Conservation (phyloP, 2,113 vertebrate species). For the Trogon melanurus region DNA sequence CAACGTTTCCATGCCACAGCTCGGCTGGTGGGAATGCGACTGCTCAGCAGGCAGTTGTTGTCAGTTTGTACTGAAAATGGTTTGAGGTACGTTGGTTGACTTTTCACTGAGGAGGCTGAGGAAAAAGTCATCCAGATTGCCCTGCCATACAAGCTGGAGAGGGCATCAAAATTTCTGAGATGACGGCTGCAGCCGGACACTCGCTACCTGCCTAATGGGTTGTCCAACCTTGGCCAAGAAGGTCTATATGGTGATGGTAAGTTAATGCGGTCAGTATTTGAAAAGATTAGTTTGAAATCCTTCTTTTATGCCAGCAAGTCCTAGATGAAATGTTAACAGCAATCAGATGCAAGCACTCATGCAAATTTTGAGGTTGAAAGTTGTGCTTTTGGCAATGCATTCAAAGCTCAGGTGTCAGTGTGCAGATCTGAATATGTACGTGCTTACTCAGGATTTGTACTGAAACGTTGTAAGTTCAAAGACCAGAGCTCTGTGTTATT, state of each 20-base stretch:
- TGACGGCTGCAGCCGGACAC: background rate
- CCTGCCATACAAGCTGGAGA: background rate
- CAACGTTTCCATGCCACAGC: accelerated
- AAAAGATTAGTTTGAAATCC: background rate
- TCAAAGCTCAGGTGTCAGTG: background rate
- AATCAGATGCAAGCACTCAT: background rate
- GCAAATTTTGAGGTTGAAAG: background rate
- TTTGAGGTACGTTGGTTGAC: background rate
- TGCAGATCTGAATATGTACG: background rate
- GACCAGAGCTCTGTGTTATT: background rate
- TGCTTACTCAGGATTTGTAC: background rate
- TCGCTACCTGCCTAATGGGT: background rate
- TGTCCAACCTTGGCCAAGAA: background rate
- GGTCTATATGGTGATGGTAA: accelerated
- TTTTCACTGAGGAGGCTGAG: background rate
- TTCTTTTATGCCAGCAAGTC: background rate
- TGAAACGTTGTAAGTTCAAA: background rate
- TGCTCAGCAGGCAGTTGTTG: background rate
- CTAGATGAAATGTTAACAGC: background rate
- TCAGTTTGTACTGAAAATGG: background rate
- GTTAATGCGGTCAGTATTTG: background rate
- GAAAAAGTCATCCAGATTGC: background rate
- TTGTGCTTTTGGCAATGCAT: background rate
- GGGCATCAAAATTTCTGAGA: background rate
- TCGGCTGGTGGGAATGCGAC: accelerated